These are phyloP conservation scores for Tortrix viridana DNA, from an alignment of 2,888 invertebrate genomes.

Conservation along the genomic window DNA sequence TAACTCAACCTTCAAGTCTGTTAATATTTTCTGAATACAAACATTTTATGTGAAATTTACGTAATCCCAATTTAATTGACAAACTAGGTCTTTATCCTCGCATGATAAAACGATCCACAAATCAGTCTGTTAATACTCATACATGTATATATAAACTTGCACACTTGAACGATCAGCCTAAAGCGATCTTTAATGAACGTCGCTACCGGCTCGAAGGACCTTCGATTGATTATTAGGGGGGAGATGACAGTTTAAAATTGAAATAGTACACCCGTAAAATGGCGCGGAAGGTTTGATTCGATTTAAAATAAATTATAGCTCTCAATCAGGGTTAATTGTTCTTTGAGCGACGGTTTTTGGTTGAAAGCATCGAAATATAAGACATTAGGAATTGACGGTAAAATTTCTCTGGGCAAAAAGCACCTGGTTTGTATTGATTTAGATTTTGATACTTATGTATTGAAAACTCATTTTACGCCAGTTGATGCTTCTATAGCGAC, in stretches of 20 bases:
- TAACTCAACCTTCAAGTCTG: too few species aligned
- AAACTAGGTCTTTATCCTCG: not conserved
- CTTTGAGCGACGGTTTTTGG: not conserved
- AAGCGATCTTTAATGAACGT: slow-evolving; percentile 78
- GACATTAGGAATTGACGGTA: not conserved
- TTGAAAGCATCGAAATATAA: not conserved
- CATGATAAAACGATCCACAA: not conserved
- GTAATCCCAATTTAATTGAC: not conserved
- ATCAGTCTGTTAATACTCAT: slow-evolving; percentile 7
- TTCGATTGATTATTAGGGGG: slow-evolving; percentile 43
- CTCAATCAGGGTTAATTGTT: slow-evolving; percentile 27
- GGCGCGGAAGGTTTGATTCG: slow-evolving; percentile 28
- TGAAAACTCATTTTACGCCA: too few species aligned
- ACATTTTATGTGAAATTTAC: not conserved
- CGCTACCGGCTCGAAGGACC: slow-evolving; percentile 64
- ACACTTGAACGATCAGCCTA: slow-evolving; percentile 74
- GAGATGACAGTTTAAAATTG: slow-evolving; percentile 43
- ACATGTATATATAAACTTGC: slow-evolving; percentile 11
- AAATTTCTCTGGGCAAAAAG: too few species aligned
- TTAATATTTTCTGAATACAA: too few species aligned
- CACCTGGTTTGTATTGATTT: too few species aligned
- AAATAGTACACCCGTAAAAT: slow-evolving; percentile 35
- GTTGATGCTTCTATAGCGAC: too few species aligned
- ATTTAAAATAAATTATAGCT: slow-evolving; percentile 30
- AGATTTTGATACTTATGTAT: too few species aligned